Evolutionary conservation across 2,888 invertebrate species (phyloP).

Genomic region (Elegia similella): DNA sequence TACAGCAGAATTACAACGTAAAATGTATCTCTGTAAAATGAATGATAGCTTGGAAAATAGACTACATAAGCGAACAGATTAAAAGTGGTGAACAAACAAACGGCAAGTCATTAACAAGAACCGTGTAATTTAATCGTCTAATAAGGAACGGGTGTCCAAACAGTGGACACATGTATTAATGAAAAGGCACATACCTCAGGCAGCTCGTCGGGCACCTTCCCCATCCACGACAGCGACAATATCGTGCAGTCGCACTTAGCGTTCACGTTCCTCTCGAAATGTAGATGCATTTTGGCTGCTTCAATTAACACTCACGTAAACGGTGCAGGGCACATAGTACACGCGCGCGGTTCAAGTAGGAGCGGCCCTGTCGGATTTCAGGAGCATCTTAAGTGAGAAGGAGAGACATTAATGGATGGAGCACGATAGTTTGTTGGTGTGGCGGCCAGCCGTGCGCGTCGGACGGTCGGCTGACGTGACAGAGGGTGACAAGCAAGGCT

Average conservation of each 20-base stretch:
- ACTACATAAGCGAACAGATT: background rate
- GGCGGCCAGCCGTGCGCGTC: conserved; percentile 39
- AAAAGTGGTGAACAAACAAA: conserved; percentile 10
- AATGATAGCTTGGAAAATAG: conserved; percentile 9
- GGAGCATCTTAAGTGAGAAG: conserved; percentile 44
- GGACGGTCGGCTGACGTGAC: conserved; percentile 56
- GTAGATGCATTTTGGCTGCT: conserved; percentile 90
- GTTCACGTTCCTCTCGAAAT: conserved; percentile 96
- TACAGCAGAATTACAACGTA: background rate
- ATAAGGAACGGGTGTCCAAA: background rate
- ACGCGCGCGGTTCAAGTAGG: conserved; percentile 33
- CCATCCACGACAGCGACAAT: conserved; percentile 98
- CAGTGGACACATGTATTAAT: too few relatives aligned
- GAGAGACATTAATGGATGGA: conserved; percentile 27
- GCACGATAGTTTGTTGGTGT: conserved; percentile 29
- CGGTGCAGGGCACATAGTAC: conserved; percentile 30
- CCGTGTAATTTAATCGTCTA: background rate
- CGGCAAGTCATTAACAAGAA: conserved; percentile 15
- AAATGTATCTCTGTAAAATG: conserved; percentile 6
- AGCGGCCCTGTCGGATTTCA: conserved; percentile 30
- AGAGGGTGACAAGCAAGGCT: conserved; percentile 60
- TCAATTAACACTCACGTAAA: conserved; percentile 36
- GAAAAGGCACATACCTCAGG: conserved; percentile 88
- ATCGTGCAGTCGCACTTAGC: conserved; percentile 98
- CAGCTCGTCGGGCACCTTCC: conserved; percentile 96